Percentiles rank a stretch among this genome's conserved stretches.
Conservation (phyloP, 2,113 vertebrate genomes). For the Dipodomys spectabilis region DNA sequence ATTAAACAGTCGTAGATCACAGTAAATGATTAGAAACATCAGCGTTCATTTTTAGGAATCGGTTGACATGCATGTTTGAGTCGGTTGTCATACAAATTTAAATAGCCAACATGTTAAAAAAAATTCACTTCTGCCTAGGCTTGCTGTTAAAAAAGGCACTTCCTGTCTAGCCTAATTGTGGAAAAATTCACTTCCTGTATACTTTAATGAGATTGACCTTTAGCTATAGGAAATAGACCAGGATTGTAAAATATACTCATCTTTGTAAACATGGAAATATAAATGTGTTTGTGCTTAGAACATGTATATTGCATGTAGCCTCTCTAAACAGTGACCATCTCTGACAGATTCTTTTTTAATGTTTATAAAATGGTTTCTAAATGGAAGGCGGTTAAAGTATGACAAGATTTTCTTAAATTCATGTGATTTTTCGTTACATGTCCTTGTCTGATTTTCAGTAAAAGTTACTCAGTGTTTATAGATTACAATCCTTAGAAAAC, state of each 20-base stretch:
- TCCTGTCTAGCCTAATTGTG: not conserved
- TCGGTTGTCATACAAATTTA: not conserved
- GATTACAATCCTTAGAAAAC: conserved; percentile 12
- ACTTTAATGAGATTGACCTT: not conserved
- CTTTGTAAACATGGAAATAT: not conserved
- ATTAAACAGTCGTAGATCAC: not conserved
- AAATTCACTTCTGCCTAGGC: not conserved
- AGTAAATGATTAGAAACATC: not conserved
- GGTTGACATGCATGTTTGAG: not conserved
- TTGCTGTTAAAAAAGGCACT: too few relatives aligned
- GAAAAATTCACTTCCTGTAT: not conserved
- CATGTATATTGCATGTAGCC: not conserved
- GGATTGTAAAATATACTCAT: not conserved
- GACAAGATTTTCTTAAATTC: not conserved
- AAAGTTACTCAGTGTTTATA: not conserved
- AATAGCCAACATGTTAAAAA: not conserved
- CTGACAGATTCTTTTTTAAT: not conserved
- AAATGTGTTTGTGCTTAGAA: not conserved
- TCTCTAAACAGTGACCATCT: not conserved
- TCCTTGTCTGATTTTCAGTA: not conserved
- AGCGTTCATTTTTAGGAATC: not conserved
- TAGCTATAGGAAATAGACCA: not conserved
- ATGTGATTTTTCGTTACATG: not conserved
- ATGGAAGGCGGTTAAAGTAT: not conserved
- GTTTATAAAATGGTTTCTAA: not conserved